Percentiles rank a stretch among this genome's conserved stretches.
phyloP scores from a whole-genome alignment of 2,797 vertebrate genomes.

The Telmatherina bonti region DNA sequence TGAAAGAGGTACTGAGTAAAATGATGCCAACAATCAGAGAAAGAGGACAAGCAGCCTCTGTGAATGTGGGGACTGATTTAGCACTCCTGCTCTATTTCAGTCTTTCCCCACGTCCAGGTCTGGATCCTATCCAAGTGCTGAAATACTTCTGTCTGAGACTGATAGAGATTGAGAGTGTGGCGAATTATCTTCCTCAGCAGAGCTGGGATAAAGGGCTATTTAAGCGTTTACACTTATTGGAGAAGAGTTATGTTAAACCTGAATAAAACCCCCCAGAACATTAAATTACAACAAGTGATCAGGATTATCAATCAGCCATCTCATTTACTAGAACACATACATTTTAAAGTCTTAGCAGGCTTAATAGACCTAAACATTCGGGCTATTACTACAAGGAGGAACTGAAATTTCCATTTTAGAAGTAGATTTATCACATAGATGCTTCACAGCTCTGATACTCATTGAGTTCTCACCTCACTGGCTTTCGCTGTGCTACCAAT shows the following conservation, averaged over 20 bases:
- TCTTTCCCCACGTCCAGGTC: conserved; percentile 20
- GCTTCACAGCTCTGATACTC: conserved; percentile 10
- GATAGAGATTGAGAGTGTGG: conserved; percentile 30
- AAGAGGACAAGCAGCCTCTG: conserved; percentile 33
- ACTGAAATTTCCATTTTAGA: conserved; percentile 14
- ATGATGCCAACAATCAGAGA: conserved; percentile 21
- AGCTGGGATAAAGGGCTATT: conserved; percentile 32
- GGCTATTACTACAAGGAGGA: background rate
- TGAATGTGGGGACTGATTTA: conserved; percentile 32
- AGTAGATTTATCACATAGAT: conserved; percentile 47
- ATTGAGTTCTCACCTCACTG: no score
- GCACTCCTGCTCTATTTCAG: conserved; percentile 24
- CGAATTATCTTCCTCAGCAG: conserved; percentile 12
- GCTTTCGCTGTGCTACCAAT: no score
- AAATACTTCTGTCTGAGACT: conserved; percentile 36
- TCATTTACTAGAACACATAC: background rate
- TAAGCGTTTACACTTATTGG: background rate
- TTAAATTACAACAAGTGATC: background rate
- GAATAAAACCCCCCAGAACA: background rate
- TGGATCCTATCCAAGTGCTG: conserved; percentile 43
- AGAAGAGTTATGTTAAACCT: background rate
- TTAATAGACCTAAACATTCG: conserved; percentile 18
- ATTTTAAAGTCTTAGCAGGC: background rate
- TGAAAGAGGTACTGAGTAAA: conserved; percentile 25
- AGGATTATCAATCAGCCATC: background rate